Percentiles rank a stretch among this genome's conserved stretches.
Evolutionary conservation across 2,888 invertebrate genomes (phyloP).

Genomic region (Caenorhabditis panamensis): DNA sequence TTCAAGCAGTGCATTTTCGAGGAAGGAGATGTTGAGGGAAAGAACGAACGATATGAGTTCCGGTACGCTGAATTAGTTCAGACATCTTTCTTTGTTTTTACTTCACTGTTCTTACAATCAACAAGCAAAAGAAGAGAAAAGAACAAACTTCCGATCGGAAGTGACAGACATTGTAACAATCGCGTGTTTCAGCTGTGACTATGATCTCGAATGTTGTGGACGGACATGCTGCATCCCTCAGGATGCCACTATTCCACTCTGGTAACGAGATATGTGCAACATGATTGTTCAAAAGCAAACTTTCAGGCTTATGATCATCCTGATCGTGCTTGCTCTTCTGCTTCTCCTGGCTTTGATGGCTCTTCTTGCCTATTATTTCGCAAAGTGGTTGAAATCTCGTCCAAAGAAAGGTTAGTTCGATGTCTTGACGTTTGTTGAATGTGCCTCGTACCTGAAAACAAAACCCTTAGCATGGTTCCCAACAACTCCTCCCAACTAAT

Average conservation of each 20-base stretch:
- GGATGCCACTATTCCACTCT: slow-evolving; percentile 75
- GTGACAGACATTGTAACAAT: not conserved
- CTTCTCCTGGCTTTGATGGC: slow-evolving; percentile 70
- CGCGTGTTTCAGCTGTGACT: slow-evolving; percentile 75
- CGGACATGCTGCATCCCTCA: slow-evolving; percentile 78
- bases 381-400: slow-evolving; percentile 73
- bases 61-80: slow-evolving; percentile 69
- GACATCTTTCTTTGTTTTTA: not conserved
- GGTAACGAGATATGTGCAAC: slow-evolving; percentile 53
- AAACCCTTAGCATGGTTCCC: not conserved
- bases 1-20: slow-evolving; percentile 80
- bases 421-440: not conserved
- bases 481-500: slow-evolving; percentile 8
- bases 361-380: slow-evolving; percentile 72
- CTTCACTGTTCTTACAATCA: too few species aligned
- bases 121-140: not conserved
- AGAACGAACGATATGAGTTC: slow-evolving; percentile 80
- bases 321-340: slow-evolving; percentile 71
- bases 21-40: slow-evolving; percentile 77
- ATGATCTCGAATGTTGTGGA: slow-evolving; percentile 79
- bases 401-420: slow-evolving; percentile 75
- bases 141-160: not conserved
- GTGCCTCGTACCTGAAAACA: slow-evolving; percentile 4
- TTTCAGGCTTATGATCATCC: slow-evolving; percentile 76
- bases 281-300: not conserved